Percentiles rank a stretch among this genome's conserved stretches.
These are phyloP conservation scores for Sternotherus odoratus DNA, from an alignment of 2,797 vertebrate species.

Conservation along the genomic window DNA sequence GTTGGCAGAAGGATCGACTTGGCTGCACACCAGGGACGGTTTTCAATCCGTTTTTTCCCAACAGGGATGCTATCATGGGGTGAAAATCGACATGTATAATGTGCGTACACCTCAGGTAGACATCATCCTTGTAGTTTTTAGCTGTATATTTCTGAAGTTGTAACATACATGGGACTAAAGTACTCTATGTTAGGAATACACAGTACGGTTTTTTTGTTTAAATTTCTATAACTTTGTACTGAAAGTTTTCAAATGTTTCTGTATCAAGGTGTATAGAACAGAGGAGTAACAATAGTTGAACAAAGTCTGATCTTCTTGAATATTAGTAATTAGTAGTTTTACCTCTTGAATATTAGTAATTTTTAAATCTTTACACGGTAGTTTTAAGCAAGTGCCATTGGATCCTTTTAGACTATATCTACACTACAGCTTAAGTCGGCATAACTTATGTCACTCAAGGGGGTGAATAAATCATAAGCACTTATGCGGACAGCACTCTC, in stretches of 20 bases:
- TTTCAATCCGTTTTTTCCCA: background rate
- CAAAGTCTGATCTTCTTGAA: background rate
- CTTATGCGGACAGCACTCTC: no score
- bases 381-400: background rate
- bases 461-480: no score
- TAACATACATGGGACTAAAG: background rate
- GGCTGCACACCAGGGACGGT: background rate
- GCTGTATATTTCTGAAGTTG: background rate
- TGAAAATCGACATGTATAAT: background rate
- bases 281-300: background rate
- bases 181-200: background rate
- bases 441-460: no score
- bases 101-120: background rate
- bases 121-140: background rate
- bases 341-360: background rate
- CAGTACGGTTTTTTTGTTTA: background rate
- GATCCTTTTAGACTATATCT: background rate
- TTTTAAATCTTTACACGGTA: background rate
- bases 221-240: background rate
- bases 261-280: background rate
- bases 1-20: background rate
- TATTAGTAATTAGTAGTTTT: background rate
- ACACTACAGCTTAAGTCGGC: background rate
- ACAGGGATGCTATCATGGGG: background rate
- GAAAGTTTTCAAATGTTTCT: background rate